Evolutionary conservation across 2,888 invertebrate genomes (phyloP), one percentile per base, ranked within the genome.

Genomic region (Acanthopleura granulata): DNA sequence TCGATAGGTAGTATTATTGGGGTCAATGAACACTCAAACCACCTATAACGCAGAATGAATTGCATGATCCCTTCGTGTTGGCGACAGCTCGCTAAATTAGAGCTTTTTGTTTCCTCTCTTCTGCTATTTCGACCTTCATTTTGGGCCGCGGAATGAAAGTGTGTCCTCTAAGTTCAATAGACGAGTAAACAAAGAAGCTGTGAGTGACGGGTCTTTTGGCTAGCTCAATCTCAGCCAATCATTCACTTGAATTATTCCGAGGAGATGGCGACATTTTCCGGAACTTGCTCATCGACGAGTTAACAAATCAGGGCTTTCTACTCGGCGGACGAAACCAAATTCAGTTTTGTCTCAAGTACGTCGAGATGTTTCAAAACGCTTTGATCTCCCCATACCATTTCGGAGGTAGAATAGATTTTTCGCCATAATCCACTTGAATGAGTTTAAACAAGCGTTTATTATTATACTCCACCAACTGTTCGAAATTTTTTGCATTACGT

Each of bases 191-290:
- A 66, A 66, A 27, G 25, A 27, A 27, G 27, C 66, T 22, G 66
- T 66, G 66, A 66, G 66, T 66, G 66, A 66, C 66, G 66, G 66
- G 66, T 66, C 27, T 27, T 27, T 27, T 16, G 22, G 15, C 25
- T 22, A 40, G 22, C 66, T 27, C 66, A 66, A 66, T 66, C 66
- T 22, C 66, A 27, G 25, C 66, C 66, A 66, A 66, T 66, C 66
- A 66, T 66, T 66, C 27, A 66, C 66, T 66, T 66, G 66, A 66
- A 66, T 66, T 66, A 66, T 66, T 66, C 57, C 66, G 66, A 66
- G 29, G 22, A 66, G 66, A 22, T 16, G 66, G 15, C 29, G 27
- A 3, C 29, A 27, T 66, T 66, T 66, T 66, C 66, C 27, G 66
- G 66, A 27, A 27, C 25, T 27, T 66, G 27, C 25, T 27, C 66